Evolutionary conservation across 1,140 invertebrate species (phyloP), one percentile per base, ranked within the genome.

Genomic region (Micrasema longulum): DNA sequence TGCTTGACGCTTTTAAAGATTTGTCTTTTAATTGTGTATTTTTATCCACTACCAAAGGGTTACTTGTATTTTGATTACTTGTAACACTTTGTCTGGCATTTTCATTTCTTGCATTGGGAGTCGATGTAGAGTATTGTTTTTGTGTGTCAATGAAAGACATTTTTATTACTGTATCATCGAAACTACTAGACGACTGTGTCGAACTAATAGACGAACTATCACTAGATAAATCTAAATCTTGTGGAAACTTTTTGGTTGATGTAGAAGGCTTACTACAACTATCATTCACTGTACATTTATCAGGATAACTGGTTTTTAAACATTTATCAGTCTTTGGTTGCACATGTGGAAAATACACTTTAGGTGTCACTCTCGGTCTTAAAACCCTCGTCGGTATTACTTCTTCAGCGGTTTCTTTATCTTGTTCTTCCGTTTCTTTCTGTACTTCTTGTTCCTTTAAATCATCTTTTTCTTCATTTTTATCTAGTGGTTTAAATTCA

Each of bases 1-100:
- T 73, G 1, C 57, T 35, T 0, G 53, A 16, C 6, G 69, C 60
- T 50, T 67, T 60, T 38, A 47, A 50, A 31, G 26, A 10, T 73
- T 60, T 35, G 69, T 62, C 57, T 69, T 38, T 22, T 35, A 10
- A 3, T 48, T 18, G 35, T 20, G 20, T 14, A 22, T 9, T 60
- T 22, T 41, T 41, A 0, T 9, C 2, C 22, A 60, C 55, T 60
- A 20, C 20, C 1, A 35, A 60, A 4, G 55, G 55, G 22, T 22
- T 60, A 16, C 41, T 60, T 22, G 12, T 41, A 14, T 38, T 12
- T 41, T 55, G 9, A 0, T 1, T 3, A 14, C 23, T 47, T 47
- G n/a, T 26, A 55, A 12, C 12, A 22, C 12, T 53, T 12, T 53
- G 6, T 55, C 12, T 35, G 26, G 7, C 22, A 16, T 12, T 36